Evolutionary conservation across 2,888 invertebrate species (phyloP).

Genomic region (Amphipyra tragopoginis): DNA sequence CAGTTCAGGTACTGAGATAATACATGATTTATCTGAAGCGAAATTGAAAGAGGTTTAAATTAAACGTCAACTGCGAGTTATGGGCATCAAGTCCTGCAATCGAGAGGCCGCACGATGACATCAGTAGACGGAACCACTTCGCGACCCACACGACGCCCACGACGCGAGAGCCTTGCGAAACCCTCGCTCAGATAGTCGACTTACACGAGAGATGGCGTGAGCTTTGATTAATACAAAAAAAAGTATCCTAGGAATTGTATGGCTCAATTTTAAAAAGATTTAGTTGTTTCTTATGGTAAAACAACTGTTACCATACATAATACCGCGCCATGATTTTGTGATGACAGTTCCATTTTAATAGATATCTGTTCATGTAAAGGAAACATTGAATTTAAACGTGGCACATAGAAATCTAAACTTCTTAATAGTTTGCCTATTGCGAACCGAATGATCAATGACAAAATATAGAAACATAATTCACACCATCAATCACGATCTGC

Average conservation of each 20-base stretch:
- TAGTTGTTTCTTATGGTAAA: neutral
- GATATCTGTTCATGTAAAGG: too few relatives aligned
- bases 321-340: neutral
- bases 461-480: constrained; percentile 1
- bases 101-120: constrained; percentile 78
- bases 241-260: constrained; percentile 3
- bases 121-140: constrained; percentile 83
- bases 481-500: constrained; percentile 7
- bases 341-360: too few relatives aligned
- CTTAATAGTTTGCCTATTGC: too few relatives aligned
- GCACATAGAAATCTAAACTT: neutral
- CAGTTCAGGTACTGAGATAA: constrained; percentile 3
- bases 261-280: neutral
- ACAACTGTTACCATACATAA: too few relatives aligned
- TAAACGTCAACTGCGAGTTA: constrained; percentile 43
- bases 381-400: neutral
- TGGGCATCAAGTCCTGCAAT: constrained; percentile 57
- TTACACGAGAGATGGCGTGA: constrained; percentile 41
- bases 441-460: neutral
- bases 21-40: constrained; percentile 16
- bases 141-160: constrained; percentile 84
- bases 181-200: constrained; percentile 61
- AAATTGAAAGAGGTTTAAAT: constrained; percentile 34
- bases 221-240: constrained; percentile 32
- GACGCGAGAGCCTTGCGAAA: constrained; percentile 80